Evolutionary conservation across 2,888 invertebrate genomes (phyloP).

Genomic region (Zygaena filipendulae): DNA sequence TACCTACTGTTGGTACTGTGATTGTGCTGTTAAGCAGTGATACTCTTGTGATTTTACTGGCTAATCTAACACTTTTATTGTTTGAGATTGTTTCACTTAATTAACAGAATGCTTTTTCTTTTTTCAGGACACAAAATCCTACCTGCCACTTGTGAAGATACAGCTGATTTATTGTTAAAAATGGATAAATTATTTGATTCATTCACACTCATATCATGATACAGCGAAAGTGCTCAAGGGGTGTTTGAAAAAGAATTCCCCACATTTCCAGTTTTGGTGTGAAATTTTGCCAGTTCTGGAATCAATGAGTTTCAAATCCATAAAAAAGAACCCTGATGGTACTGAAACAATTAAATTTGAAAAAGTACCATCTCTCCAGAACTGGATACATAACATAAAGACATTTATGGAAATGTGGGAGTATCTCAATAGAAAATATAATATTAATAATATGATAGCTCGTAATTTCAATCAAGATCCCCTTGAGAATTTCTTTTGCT

Average conservation of each 20-base stretch:
- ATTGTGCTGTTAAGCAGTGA: too few species aligned
- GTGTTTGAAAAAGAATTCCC: slow-evolving; percentile 6
- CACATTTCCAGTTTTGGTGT: slow-evolving; percentile 9
- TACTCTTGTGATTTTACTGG: too few species aligned
- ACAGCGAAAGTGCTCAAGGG: slow-evolving; percentile 2
- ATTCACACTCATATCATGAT: slow-evolving; percentile 4
- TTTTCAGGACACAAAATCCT: slow-evolving; percentile 9
- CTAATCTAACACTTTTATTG: background rate
- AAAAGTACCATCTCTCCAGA: slow-evolving; percentile 7
- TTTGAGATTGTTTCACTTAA: background rate
- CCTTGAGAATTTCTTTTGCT: slow-evolving; percentile 7
- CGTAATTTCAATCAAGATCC: slow-evolving; percentile 10
- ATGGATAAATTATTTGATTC: slow-evolving; percentile 11
- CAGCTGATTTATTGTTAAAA: slow-evolving; percentile 10
- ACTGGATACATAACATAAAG: slow-evolving; percentile 5
- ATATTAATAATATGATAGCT: slow-evolving; percentile 3
- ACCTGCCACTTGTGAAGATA: slow-evolving; percentile 6
- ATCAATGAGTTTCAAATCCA: slow-evolving; percentile 3
- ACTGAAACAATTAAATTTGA: slow-evolving; percentile 2
- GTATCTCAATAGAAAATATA: slow-evolving; percentile 2
- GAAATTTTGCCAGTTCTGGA: slow-evolving; percentile 6
- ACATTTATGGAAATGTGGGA: slow-evolving; percentile 1
- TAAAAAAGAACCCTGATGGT: background rate
- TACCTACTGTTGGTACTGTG: too few species aligned
- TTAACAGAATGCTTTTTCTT: background rate